A percentile compares a stretch with the other conserved stretches of the same genome.
phyloP scores from a whole-genome alignment of 2,797 vertebrate species.

The Lemur catta region DNA sequence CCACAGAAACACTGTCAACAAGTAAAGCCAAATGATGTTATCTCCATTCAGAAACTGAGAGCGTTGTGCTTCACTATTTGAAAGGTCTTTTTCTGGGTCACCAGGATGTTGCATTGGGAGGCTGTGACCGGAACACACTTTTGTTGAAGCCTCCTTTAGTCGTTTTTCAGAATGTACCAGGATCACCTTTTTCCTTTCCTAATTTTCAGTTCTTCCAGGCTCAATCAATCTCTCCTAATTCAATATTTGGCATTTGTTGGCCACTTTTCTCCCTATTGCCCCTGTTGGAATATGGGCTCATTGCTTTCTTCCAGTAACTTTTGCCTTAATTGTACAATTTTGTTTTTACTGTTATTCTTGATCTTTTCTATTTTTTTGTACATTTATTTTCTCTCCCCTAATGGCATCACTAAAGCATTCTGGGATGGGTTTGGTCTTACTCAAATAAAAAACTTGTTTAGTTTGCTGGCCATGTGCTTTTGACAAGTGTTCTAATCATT shows the following conservation, averaged over 20 bases:
- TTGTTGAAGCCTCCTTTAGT: background rate
- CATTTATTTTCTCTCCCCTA: background rate
- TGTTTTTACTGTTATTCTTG: background rate
- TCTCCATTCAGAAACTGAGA: accelerated
- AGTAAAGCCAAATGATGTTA: accelerated
- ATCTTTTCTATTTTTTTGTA: background rate
- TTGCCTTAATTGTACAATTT: background rate
- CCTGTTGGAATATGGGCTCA: background rate
- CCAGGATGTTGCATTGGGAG: background rate
- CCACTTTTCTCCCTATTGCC: background rate
- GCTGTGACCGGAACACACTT: accelerated
- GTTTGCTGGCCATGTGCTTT: background rate
- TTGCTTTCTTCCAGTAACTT: background rate
- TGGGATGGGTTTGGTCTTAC: background rate
- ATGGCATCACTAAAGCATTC: background rate
- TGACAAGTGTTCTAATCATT: background rate
- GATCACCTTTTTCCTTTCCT: background rate
- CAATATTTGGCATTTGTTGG: accelerated
- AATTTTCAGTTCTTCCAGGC: background rate
- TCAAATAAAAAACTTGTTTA: background rate
- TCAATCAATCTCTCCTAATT: background rate
- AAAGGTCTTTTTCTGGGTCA: background rate
- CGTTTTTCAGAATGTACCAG: too few relatives aligned
- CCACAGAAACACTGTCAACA: background rate
- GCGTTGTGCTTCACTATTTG: background rate